phyloP scores from a whole-genome alignment of 1,140 invertebrate species.

The Marisa cornuarietis region DNA sequence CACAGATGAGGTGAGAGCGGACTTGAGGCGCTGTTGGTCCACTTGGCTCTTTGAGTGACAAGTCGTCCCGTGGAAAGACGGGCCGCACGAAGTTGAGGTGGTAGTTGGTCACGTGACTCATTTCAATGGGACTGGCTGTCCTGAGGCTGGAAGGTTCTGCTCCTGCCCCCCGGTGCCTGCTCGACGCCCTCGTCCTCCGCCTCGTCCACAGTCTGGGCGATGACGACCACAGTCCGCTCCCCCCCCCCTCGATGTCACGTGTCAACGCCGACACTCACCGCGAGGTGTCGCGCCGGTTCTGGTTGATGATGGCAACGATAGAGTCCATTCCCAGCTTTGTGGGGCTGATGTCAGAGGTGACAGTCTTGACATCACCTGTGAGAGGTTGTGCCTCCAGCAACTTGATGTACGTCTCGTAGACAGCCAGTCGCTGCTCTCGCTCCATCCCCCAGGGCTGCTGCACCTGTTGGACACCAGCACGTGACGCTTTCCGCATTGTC shows the following conservation, averaged over 20 bases:
- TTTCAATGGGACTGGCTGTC: slow-evolving; percentile 1
- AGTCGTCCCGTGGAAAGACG: slow-evolving; percentile 14
- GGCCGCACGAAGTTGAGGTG: slow-evolving; percentile 4
- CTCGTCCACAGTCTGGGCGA: slow-evolving; percentile 11
- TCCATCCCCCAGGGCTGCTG: slow-evolving; percentile 8
- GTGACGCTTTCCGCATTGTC: not conserved
- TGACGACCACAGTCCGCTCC: not conserved
- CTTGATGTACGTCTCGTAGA: slow-evolving; percentile 3
- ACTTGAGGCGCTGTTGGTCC: not conserved
- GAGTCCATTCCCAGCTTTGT: slow-evolving; percentile 29
- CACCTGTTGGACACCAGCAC: not conserved
- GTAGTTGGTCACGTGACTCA: slow-evolving; percentile 18
- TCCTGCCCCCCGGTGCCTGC: too few relatives aligned
- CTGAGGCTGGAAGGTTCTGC: too few relatives aligned
- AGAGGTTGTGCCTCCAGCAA: slow-evolving; percentile 5
- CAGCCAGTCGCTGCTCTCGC: slow-evolving; percentile 6
- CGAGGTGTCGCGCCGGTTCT: slow-evolving; percentile 19
- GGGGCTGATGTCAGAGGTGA: slow-evolving; percentile 9
- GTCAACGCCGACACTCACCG: slow-evolving; percentile 4
- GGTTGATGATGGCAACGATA: slow-evolving; percentile 30
- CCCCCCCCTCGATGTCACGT: slow-evolving; percentile 9
- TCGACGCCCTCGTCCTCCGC: not conserved
- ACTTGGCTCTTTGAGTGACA: not conserved
- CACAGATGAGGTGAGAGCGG: not conserved
- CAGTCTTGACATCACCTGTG: not conserved